Evolutionary conservation across 1,140 invertebrate species (phyloP), one percentile per base, ranked within the genome.

Genomic region (Drosophila baimaii): DNA sequence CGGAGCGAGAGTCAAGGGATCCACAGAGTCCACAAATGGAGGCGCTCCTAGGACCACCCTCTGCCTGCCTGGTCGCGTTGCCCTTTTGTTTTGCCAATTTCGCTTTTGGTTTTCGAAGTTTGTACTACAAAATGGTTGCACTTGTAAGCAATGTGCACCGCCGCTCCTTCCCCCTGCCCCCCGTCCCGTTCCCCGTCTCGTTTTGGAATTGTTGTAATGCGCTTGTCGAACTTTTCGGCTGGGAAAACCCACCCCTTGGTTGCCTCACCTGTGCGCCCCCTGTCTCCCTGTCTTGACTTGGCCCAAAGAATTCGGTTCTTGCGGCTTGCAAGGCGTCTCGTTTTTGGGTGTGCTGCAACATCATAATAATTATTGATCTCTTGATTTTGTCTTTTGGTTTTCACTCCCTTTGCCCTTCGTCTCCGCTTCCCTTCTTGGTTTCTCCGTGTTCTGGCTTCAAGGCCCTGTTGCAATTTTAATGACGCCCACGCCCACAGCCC

Each of bases 101-200:
- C 90, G 83, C 90, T 90, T 91, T 91, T 81, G 83, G 85, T 90
- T 90, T 90, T 90, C 88, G 78, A 90, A 90, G 88, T 83, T 90
- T 91, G 90, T 90, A 86, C 77, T 79, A 91, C 90, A 91, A 91
- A 91, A 91, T 91, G 90, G 90, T 91, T 91, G 90, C 90, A 91
- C 90, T 91, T 90, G 90, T 89, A 89, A 86, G 82, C 81, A 81
- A 85, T 78, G 78, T 69, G 83, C 79, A 81, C 79, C 66, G 37
- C 35, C 15, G 21, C n/a, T 25, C 6, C 25, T 8, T 3, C 37
- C 41, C 15, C 25, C n/a, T 25, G 39, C 7, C 23, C 25, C 15
- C 35, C 33, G 17, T 19, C 52, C 47, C 46, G 59, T 10, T 12
- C 15, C 8, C 2, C 5, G 13, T 29, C 29, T 17, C 35, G 31